Percentiles rank a stretch among this genome's conserved stretches.
phyloP scores from a whole-genome alignment of 2,888 invertebrate genomes.

The Eupithecia centaureata region DNA sequence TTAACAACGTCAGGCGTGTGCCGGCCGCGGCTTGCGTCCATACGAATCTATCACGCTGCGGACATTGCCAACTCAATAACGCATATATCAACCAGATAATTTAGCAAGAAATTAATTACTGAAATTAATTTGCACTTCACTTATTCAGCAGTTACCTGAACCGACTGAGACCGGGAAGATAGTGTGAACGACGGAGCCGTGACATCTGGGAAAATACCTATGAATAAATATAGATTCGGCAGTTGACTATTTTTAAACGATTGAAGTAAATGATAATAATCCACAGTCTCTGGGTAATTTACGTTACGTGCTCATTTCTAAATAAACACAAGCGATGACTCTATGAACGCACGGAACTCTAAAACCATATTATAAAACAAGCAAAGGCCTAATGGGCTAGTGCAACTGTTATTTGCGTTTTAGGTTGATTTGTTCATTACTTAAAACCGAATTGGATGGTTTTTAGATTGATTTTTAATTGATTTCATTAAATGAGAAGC shows the following conservation, averaged over 20 bases:
- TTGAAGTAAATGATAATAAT: slow-evolving; percentile 57
- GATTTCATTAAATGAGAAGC: no score
- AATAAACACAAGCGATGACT: slow-evolving; percentile 17
- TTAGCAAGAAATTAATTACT: slow-evolving; percentile 40
- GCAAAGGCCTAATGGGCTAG: background rate
- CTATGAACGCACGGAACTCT: background rate
- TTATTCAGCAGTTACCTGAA: slow-evolving; percentile 61
- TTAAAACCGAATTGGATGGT: background rate
- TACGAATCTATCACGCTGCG: slow-evolving; percentile 64
- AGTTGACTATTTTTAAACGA: slow-evolving; percentile 71
- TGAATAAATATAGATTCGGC: slow-evolving; percentile 61
- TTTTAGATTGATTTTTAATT: no score
- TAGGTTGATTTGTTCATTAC: background rate
- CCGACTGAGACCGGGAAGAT: slow-evolving; percentile 47
- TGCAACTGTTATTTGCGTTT: background rate
- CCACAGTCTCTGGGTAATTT: slow-evolving; percentile 46
- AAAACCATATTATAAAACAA: slow-evolving; percentile 1
- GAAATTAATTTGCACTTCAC: slow-evolving; percentile 40
- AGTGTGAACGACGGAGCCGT: slow-evolving; percentile 64
- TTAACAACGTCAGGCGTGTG: slow-evolving; percentile 65
- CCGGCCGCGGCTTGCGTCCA: slow-evolving; percentile 57
- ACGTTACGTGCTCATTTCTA: slow-evolving; percentile 29
- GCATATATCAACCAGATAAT: slow-evolving; percentile 60
- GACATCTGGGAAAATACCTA: slow-evolving; percentile 66
- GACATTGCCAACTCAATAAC: slow-evolving; percentile 67